Percentiles rank a stretch among this genome's conserved stretches.
phyloP scores from a whole-genome alignment of 1,140 invertebrate species.

The Ctenoplectra terminalis region DNA sequence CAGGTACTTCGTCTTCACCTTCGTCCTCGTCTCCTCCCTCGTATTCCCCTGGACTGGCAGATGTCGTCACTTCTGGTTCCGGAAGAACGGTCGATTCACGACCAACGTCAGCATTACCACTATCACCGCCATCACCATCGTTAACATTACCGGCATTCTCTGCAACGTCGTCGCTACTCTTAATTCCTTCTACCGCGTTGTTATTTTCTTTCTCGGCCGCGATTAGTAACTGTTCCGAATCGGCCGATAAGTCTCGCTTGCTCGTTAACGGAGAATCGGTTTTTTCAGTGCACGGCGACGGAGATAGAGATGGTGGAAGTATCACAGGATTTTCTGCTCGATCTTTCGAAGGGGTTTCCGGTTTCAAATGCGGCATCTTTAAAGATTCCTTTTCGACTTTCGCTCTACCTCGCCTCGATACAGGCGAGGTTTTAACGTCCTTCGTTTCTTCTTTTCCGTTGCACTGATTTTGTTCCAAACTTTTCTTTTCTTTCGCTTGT shows the following conservation, averaged over 20 bases:
- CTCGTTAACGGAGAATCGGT: constrained; percentile 23
- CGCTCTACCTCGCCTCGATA: constrained; percentile 72
- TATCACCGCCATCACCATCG: neutral
- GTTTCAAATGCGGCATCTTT: constrained; percentile 69
- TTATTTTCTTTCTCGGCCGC: constrained; percentile 18
- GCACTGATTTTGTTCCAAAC: constrained; percentile 61
- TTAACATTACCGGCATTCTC: constrained; percentile 18
- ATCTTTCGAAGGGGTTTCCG: constrained; percentile 55
- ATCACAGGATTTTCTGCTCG: constrained; percentile 59
- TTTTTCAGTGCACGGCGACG: constrained; percentile 46
- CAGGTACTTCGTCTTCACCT: constrained; percentile 74
- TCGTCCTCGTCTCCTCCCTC: constrained; percentile 83
- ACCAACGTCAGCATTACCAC: neutral
- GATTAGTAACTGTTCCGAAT: constrained; percentile 64
- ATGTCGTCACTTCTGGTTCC: constrained; percentile 72
- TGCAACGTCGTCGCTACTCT: constrained; percentile 20
- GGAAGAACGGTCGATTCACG: constrained; percentile 36
- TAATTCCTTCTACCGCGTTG: neutral
- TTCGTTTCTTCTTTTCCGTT: constrained; percentile 71
- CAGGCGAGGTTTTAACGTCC: constrained; percentile 60
- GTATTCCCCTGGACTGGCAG: constrained; percentile 83
- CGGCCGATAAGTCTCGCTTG: constrained; percentile 65
- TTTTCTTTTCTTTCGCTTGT: constrained; percentile 74
- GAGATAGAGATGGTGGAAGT: constrained; percentile 60
- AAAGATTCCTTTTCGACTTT: constrained; percentile 66